Conservation (phyloP, 1,140 invertebrate species). For the Drosophila leontia region DNA sequence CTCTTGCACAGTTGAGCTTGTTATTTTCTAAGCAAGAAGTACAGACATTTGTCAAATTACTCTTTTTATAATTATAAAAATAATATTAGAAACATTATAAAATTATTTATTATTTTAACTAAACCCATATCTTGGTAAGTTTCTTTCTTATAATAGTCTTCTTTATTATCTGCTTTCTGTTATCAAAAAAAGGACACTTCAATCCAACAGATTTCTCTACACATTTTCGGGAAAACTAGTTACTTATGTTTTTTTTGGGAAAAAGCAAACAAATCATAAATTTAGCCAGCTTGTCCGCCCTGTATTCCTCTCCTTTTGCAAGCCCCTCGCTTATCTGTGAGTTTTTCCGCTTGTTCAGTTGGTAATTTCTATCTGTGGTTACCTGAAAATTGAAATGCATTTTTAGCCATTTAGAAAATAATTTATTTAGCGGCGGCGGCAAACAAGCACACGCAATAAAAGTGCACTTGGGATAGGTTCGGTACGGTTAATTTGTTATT, state of each 20-base stretch:
- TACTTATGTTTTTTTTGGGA: background rate
- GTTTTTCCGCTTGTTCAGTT: constrained; percentile 6
- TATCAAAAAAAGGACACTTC: background rate
- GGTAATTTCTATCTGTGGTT: constrained; percentile 13
- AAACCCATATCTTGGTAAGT: background rate
- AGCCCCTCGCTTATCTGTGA: background rate
- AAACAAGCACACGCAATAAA: constrained; percentile 40
- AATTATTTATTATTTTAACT: too few species aligned
- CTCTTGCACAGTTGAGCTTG: background rate
- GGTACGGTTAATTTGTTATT: constrained; percentile 36
- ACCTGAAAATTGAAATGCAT: constrained; percentile 40
- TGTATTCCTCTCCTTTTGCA: background rate
- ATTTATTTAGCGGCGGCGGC: constrained; percentile 15
- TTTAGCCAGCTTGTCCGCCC: background rate
- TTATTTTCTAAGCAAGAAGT: background rate
- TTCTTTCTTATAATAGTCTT: background rate
- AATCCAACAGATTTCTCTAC: background rate
- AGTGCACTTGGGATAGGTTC: constrained; percentile 60
- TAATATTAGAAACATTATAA: too few species aligned
- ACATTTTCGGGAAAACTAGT: background rate
- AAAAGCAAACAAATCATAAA: constrained; percentile 31
- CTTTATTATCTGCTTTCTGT: background rate
- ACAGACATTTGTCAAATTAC: background rate
- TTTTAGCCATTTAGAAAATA: constrained; percentile 40
- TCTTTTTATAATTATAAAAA: too few species aligned